Base-by-base conservation (phyloP, 2,113 vertebrate species). In the Nerophis ophidion region DNA sequence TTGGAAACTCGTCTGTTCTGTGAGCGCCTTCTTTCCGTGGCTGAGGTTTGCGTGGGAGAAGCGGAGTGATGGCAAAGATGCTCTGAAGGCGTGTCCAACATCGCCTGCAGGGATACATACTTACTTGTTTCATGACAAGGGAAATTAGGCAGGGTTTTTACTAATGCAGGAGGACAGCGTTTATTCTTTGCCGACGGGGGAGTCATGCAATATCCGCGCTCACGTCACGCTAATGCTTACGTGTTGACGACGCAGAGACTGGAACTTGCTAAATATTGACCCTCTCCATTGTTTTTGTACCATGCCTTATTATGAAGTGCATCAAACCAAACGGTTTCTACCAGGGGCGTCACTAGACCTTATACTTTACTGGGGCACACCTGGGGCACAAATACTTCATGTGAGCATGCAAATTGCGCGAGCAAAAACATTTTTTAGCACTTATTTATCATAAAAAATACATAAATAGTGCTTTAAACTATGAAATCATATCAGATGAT, bases 91-190 rank as follows among this genome's bases (percentile, higher is more conserved):
- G 76, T 84, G 76, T 87, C 80, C 81, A 77, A 63, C 61, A 65
- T 61, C 63, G 76, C 89, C 86, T 85, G 72, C 48, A 42, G 87
- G 82, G 83, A 87, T 67, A 57, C 80, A 80, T 84, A 79, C 72
- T 84, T 83, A 75, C 79, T 86, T 78, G 75, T 86, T 85, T 82
- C 82, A 76, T 64, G 86, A 90, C 83, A 85, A 85, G 75, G 81
- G 82, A 85, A 83, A 89, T 89, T 74, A 87, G 85, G 73, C 58
- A 38, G 76, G 6, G 79, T 83, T 86, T 86, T 83, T 79, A 65
- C 71, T 87, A 84, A 89, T 75, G 72, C 66, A 70, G 67, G 68
- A 54, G 58, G 80, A 78, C 79, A 68, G 75, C 60, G 9, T 75
- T 80, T 76, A 65, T 77, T 80, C 35, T 38, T 55, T 9, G 52